A percentile compares a stretch with the other conserved stretches of the same genome.
These are phyloP conservation scores for Carcharodon carcharias DNA, from an alignment of 2,797 vertebrate genomes.

Conservation along the genomic window DNA sequence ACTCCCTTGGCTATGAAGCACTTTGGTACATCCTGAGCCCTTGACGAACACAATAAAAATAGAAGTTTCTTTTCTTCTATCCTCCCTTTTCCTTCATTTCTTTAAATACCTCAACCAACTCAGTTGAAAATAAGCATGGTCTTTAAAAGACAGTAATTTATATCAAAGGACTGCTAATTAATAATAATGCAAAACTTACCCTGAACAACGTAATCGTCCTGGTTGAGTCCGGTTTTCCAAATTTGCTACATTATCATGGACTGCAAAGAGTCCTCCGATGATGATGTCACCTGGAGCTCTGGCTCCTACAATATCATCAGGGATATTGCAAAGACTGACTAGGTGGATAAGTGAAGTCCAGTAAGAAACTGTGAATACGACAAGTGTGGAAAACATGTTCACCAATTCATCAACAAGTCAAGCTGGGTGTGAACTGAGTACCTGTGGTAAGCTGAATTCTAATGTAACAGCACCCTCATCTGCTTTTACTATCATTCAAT, in stretches of 20 bases:
- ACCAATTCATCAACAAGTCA: neutral
- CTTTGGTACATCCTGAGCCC: neutral
- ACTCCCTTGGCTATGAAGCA: neutral
- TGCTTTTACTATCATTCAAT: neutral
- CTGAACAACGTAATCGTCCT: slow-evolving; percentile 55
- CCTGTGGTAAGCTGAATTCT: neutral
- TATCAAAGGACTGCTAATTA: neutral
- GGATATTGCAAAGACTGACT: slow-evolving; percentile 47
- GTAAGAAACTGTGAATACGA: neutral
- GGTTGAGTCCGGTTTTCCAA: slow-evolving; percentile 45
- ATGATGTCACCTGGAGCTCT: slow-evolving; percentile 64
- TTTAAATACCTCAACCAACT: neutral
- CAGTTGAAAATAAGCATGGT: neutral
- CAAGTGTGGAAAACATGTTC: neutral
- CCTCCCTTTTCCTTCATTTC: neutral
- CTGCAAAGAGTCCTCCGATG: slow-evolving; percentile 71
- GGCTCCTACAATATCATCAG: slow-evolving; percentile 50
- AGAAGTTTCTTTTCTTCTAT: neutral
- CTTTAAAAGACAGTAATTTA: neutral
- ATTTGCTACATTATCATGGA: slow-evolving; percentile 59
- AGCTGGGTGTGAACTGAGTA: neutral
- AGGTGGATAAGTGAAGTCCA: neutral
- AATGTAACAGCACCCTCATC: neutral
- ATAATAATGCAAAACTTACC: slow-evolving; percentile 56
- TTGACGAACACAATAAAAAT: neutral